phyloP scores from a whole-genome alignment of 1,140 invertebrate genomes.

The Amyelois transitella region DNA sequence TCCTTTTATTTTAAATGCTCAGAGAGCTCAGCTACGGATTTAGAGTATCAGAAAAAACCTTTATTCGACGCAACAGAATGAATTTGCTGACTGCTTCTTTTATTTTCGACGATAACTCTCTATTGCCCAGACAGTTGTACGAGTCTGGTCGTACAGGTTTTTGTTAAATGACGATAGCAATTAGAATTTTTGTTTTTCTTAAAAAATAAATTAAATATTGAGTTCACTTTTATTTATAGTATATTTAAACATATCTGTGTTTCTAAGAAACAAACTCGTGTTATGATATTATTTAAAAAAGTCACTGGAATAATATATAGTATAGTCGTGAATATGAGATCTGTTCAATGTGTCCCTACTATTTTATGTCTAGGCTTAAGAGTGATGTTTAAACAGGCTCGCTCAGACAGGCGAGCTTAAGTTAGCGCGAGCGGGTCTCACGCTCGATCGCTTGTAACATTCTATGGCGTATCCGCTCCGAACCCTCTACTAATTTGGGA shows the following conservation, averaged over 20 bases:
- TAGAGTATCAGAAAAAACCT: constrained; percentile 30
- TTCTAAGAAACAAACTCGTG: too few relatives aligned
- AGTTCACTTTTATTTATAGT: too few relatives aligned
- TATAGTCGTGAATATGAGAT: background rate
- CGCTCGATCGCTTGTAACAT: constrained; percentile 41
- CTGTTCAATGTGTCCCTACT: background rate
- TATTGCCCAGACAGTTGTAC: background rate
- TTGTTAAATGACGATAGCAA: background rate
- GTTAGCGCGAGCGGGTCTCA: constrained; percentile 39
- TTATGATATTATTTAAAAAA: too few relatives aligned
- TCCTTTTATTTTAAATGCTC: constrained; percentile 51
- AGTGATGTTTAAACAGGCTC: constrained; percentile 15
- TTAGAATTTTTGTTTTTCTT: background rate
- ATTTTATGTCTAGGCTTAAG: background rate
- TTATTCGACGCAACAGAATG: constrained; percentile 24
- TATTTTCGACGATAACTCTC: constrained; percentile 2
- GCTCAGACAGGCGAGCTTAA: constrained; percentile 35
- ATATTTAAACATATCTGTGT: too few relatives aligned
- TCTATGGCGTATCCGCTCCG: constrained; percentile 25
- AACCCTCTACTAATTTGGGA: constrained; percentile 50
- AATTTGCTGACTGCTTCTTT: constrained; percentile 11
- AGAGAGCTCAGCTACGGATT: constrained; percentile 29
- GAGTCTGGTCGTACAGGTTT: background rate
- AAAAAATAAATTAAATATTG: too few relatives aligned
- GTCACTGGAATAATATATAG: too few relatives aligned